These are phyloP conservation scores for Physocephala rufipes DNA, from an alignment of 2,888 invertebrate species.

Conservation along the genomic window DNA sequence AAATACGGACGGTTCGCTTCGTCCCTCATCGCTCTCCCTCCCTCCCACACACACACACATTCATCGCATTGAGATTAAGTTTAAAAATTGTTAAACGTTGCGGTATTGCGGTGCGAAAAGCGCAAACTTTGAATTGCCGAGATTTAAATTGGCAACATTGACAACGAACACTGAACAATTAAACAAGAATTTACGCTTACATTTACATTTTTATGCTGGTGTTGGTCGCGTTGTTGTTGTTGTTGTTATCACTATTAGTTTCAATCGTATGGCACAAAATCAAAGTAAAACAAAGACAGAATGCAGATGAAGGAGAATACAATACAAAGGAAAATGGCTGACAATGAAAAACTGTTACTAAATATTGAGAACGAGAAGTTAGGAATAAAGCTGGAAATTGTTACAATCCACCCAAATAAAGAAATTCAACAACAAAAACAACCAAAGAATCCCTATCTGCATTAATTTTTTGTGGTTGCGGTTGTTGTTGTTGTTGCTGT, in stretches of 20 bases:
- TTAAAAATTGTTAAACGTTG: slow-evolving; percentile 4
- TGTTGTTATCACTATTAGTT: too few relatives aligned
- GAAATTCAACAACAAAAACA: neutral
- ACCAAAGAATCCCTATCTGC: neutral
- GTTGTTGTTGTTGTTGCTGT: slow-evolving; percentile 8
- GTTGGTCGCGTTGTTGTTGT: neutral
- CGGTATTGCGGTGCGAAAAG: slow-evolving; percentile 1
- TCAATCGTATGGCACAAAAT: neutral
- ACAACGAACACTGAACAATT: slow-evolving; percentile 5
- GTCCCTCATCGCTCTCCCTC: too few relatives aligned
- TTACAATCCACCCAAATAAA: neutral
- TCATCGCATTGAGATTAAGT: neutral
- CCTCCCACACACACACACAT: too few relatives aligned
- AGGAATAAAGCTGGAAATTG: neutral
- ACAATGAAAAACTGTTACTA: too few relatives aligned
- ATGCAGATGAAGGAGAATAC: neutral
- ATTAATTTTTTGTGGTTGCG: neutral
- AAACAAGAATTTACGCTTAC: neutral
- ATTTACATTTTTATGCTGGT: too few relatives aligned
- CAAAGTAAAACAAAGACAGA: neutral
- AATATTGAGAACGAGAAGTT: neutral
- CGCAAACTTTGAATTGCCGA: neutral
- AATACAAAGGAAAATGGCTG: neutral
- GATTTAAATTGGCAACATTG: slow-evolving; percentile 26
- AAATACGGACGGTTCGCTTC: too few relatives aligned